phyloP scores from a whole-genome alignment of 2,113 vertebrate species.

The Copsychus sechellarum region DNA sequence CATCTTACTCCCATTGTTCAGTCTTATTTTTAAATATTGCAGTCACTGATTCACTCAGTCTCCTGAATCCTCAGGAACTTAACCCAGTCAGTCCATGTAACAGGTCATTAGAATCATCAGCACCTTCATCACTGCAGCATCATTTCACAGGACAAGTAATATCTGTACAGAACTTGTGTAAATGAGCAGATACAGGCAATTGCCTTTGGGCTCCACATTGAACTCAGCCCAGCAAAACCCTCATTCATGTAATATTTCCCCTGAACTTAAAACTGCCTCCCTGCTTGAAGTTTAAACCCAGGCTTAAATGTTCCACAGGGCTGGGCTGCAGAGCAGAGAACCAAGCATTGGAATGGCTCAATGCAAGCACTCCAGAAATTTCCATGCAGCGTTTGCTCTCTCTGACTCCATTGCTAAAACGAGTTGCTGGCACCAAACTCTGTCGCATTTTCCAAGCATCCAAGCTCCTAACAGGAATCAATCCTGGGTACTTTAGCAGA shows the following conservation, averaged over 20 bases:
- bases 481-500: conserved; percentile 9
- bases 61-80: not conserved
- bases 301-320: not conserved
- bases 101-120: not conserved
- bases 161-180: not conserved
- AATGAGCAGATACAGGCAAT: not conserved
- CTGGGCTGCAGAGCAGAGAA: not conserved
- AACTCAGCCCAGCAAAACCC: not conserved
- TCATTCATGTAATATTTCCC: not conserved
- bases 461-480: conserved; percentile 3
- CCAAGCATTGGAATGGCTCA: not conserved
- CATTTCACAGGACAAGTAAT: not conserved
- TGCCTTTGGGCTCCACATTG: not conserved
- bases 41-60: not conserved
- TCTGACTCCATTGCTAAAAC: conserved; percentile 21
- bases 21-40: not conserved
- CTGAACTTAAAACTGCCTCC: not conserved
- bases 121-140: not conserved
- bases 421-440: not conserved
- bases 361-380: not conserved
- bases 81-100: not conserved
- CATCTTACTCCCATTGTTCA: not conserved
- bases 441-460: not conserved
- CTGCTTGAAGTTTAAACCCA: not conserved
- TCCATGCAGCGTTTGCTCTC: not conserved